phyloP scores from a whole-genome alignment of 1,140 invertebrate genomes.

The Cyclina sinensis region DNA sequence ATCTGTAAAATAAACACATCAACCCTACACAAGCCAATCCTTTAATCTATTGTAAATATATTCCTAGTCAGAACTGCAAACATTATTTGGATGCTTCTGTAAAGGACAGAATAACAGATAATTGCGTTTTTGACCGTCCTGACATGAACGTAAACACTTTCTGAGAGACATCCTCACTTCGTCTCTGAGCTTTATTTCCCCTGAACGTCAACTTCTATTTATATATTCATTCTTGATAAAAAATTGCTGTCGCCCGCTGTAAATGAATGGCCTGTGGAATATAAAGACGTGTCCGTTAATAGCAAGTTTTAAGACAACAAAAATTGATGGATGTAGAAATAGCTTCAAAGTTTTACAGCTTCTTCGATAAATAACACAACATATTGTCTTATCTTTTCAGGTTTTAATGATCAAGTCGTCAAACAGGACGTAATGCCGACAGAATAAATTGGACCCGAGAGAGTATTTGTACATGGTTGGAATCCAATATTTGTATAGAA shows the following conservation, averaged over 20 bases:
- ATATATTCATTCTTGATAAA: background rate
- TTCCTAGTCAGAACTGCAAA: background rate
- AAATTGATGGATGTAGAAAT: background rate
- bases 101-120: background rate
- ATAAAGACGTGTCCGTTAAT: background rate
- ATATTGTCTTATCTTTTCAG: slow-evolving; percentile 1
- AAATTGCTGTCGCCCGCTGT: background rate
- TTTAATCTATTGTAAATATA: too few species aligned
- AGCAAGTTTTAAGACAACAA: background rate
- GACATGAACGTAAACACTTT: slow-evolving; percentile 20
- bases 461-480: slow-evolving; percentile 19
- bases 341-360: background rate
- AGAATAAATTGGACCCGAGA: slow-evolving; percentile 14
- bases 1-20: too few species aligned
- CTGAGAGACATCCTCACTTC: background rate
- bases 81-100: background rate
- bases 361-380: background rate
- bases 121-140: background rate
- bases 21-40: too few species aligned
- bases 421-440: background rate
- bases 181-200: background rate
- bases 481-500: slow-evolving; percentile 38
- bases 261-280: background rate
- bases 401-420: background rate
- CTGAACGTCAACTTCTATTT: background rate